Base-by-base conservation (phyloP, 2,888 invertebrate genomes). In the Cerastoderma edule region DNA sequence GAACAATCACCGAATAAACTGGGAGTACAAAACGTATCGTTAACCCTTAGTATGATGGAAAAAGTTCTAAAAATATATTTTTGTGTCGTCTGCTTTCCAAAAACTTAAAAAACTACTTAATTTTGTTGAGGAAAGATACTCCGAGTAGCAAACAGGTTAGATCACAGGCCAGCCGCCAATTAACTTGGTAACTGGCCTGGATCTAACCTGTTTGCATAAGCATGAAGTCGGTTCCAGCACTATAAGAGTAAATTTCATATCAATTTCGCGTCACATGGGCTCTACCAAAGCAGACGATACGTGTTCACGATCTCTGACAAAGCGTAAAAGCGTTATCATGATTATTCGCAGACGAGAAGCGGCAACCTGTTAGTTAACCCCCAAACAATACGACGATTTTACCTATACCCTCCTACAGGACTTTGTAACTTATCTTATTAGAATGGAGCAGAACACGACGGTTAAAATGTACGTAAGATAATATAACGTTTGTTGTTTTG, bases 321-420 rank as follows among this genome's bases (percentile, higher is more conserved):
- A n/a, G n/a, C n/a, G n/a, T n/a, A n/a, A n/a, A n/a, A n/a, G n/a
- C n/a, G n/a, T n/a, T n/a, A n/a, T n/a, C n/a, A n/a, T n/a, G n/a
- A n/a, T n/a, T n/a, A 50, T 50, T 50, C 50, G 2, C 50, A 50
- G 50, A 50, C 50, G 22, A 50, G 24, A 50, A 50, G 27, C 50
- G 10, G 10, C 50, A 50, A 50, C 50, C 50, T 50, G 50, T 50
- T 50, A n/a, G 50, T 22, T 24, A 50, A 50, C 50, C 24, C 50
- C 24, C 22, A 24, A n/a, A 50, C 50, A 50, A 50, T 50, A 50
- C n/a, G n/a, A 50, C n/a, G n/a, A 27, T 24, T 2, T 2, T n/a
- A 10, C n/a, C 50, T 1, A n/a, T 50, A 10, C 24, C n/a, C 50
- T 2, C 50, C 32, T 28, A 56, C 28, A 28, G 28, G 56, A n/a